Evolutionary conservation across 2,888 invertebrate genomes (phyloP).

Genomic region (Eurois occulta): DNA sequence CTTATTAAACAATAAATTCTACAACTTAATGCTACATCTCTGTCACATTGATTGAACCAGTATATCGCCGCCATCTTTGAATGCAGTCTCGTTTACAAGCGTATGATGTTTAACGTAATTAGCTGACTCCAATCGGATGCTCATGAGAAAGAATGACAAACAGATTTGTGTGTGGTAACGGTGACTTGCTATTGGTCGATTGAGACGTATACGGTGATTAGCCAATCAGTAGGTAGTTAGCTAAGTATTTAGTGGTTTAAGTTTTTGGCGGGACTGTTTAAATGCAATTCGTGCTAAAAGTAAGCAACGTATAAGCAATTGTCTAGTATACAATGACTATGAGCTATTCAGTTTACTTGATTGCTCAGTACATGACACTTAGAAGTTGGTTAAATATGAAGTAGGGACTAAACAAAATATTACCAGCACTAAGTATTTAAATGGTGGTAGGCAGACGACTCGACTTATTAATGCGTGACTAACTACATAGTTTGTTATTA

Average conservation of each 20-base stretch:
- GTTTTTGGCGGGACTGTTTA: constrained; percentile 40
- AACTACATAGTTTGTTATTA: not conserved
- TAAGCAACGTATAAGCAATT: not conserved
- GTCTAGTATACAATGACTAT: not conserved
- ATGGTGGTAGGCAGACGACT: not conserved
- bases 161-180: constrained; percentile 17
- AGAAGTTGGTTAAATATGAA: not conserved
- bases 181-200: constrained; percentile 25
- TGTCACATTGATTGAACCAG: constrained; percentile 25
- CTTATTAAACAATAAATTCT: constrained; percentile 17
- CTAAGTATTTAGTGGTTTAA: not conserved
- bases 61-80: constrained; percentile 21
- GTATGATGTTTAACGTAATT: constrained; percentile 26
- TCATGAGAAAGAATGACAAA: constrained; percentile 36
- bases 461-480: not conserved
- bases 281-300: not conserved
- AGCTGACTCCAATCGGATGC: constrained; percentile 17
- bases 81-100: constrained; percentile 9
- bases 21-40: not conserved
- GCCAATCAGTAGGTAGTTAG: constrained; percentile 32
- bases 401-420: not conserved
- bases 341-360: not conserved
- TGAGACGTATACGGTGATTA: constrained; percentile 1
- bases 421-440: too few species aligned
- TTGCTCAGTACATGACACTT: not conserved